Base-by-base conservation (phyloP, 2,797 vertebrate genomes). In the Halcyon smyrnensis region DNA sequence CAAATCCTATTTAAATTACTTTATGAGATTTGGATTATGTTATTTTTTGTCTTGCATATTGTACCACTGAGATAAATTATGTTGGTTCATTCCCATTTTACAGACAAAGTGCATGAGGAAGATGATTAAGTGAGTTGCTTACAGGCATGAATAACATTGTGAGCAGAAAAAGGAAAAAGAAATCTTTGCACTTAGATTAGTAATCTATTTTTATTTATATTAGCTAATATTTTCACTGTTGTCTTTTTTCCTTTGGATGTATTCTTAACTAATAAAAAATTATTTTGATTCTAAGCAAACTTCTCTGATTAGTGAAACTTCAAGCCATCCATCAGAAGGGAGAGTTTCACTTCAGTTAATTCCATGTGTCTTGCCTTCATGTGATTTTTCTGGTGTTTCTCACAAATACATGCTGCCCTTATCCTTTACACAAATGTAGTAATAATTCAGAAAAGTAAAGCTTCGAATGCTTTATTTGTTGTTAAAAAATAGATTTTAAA, bases 1-100 rank as follows among this genome's bases (percentile, higher is more conserved):
- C 91, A 95, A 97, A 95, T 97, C 95, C 94, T 97, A 85, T 97
- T 98, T 96, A 97, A 98, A 97, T 97, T 23, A 48, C 98, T 98
- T 97, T 97, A 96, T 95, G 95, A 98, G 63, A 73, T 87, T 92
- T 90, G 75, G 36, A 90, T 96, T 95, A 95, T 93, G 89, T 88
- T 95, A 34, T 96, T 97, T 97, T 69, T 97, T 96, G 92, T 96
- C 84, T 97, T 94, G 73, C 73, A 41, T 96, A 93, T 96, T 96
- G 39, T 51, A 90, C 87, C 64, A 74, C 50, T 77, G 84, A 96
- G 95, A 94, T 96, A 96, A 95, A 92, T 94, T 41, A 71, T 62
- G 30, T 89, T 92, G 75, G 65, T 87, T 93, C 64, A 51, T 89
- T 96, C 81, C 84, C n/a, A 53, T 95, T 95, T 94, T 95, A 82